phyloP scores from a whole-genome alignment of 1,140 invertebrate species.

The Aporrectodea caliginosa region DNA sequence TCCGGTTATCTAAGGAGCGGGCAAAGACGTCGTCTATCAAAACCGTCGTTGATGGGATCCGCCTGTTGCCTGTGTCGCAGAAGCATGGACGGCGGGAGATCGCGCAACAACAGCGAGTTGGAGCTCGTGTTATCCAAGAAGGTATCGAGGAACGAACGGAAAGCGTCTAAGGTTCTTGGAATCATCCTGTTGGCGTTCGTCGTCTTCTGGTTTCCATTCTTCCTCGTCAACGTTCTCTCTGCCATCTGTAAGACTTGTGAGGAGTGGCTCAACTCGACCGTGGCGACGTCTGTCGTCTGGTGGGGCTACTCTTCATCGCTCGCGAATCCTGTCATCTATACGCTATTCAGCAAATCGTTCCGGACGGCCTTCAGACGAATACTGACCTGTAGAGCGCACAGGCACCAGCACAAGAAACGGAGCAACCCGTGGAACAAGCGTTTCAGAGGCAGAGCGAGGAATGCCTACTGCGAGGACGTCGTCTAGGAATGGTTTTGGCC shows the following conservation, averaged over 20 bases:
- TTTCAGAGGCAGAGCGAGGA: background rate
- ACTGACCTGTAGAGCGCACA: slow-evolving; percentile 61
- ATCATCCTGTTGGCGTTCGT: slow-evolving; percentile 92
- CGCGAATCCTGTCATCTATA: slow-evolving; percentile 85
- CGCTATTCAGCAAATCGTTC: slow-evolving; percentile 71
- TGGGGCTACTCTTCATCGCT: slow-evolving; percentile 86
- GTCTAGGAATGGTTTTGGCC: too few relatives aligned
- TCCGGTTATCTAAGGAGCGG: too few relatives aligned
- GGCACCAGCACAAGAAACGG: background rate
- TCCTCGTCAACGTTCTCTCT: slow-evolving; percentile 78
- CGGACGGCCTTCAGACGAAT: slow-evolving; percentile 76
- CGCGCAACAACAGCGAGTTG: background rate
- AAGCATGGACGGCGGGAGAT: too few relatives aligned
- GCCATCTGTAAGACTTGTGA: slow-evolving; percentile 63
- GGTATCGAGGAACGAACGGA: slow-evolving; percentile 66
- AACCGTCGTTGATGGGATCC: too few relatives aligned
- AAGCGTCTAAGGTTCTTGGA: slow-evolving; percentile 83
- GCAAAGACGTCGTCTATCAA: too few relatives aligned
- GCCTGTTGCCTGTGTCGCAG: too few relatives aligned
- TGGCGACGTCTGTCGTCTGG: slow-evolving; percentile 61
- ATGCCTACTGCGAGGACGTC: background rate
- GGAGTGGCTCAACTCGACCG: slow-evolving; percentile 60
- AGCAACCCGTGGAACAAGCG: background rate
- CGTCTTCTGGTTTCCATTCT: slow-evolving; percentile 88
- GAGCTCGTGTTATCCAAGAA: slow-evolving; percentile 40